Evolutionary conservation across 2,888 invertebrate species (phyloP).

Genomic region (Schizotus pectinicornis): DNA sequence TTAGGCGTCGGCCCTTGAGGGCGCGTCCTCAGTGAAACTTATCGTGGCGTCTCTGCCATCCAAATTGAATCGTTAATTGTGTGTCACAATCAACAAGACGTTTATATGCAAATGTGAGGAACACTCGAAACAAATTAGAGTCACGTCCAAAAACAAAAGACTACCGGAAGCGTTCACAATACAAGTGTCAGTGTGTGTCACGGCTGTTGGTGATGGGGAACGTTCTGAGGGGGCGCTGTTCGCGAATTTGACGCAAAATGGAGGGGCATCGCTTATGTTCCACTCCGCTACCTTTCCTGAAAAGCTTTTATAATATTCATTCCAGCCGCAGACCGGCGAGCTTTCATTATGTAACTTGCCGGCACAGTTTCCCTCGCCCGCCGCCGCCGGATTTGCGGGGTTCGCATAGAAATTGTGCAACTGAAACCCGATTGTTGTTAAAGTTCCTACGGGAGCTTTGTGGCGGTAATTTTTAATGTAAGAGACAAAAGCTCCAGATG

Average conservation of each 20-base stretch:
- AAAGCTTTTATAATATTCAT: conserved; percentile 35
- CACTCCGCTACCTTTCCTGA: conserved; percentile 43
- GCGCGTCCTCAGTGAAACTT: too few relatives aligned
- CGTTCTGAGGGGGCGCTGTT: conserved; percentile 29
- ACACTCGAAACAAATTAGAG: conserved; percentile 50
- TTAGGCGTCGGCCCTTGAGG: too few relatives aligned
- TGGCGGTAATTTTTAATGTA: not conserved
- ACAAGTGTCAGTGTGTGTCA: conserved; percentile 50
- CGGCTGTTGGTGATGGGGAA: conserved; percentile 42
- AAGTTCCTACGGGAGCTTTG: too few relatives aligned
- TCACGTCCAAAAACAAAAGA: conserved; percentile 50
- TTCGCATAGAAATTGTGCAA: too few relatives aligned
- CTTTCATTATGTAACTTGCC: conserved; percentile 23
- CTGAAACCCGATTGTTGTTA: too few relatives aligned
- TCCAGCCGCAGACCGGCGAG: conserved; percentile 6
- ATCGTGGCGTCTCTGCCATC: too few relatives aligned
- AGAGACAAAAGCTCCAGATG: conserved; percentile 15
- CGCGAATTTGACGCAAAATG: conserved; percentile 35
- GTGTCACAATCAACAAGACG: conserved; percentile 20
- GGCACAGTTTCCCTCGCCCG: conserved; percentile 5
- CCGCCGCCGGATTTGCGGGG: too few relatives aligned
- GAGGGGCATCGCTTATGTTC: conserved; percentile 39
- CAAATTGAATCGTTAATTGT: conserved; percentile 15
- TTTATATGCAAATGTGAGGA: conserved; percentile 29
- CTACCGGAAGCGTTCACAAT: conserved; percentile 47